These are phyloP conservation scores for Tachina fera DNA, from an alignment of 2,888 invertebrate genomes.

Conservation along the genomic window DNA sequence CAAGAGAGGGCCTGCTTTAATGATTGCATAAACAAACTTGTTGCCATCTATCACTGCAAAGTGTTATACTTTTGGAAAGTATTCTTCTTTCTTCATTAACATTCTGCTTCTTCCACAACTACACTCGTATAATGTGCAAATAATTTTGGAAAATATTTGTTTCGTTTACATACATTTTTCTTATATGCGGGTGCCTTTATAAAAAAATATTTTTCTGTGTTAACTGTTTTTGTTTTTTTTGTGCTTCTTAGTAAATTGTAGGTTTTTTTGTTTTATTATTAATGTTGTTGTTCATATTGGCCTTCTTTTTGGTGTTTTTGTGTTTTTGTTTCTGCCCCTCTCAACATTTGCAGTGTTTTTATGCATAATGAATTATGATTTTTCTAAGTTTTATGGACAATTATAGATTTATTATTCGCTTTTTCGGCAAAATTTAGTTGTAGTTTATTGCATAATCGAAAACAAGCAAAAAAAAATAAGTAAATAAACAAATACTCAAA, in stretches of 20 bases:
- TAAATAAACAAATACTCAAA: slow-evolving; percentile 27
- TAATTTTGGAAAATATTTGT: not conserved
- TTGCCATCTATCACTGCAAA: not conserved
- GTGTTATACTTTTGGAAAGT: not conserved
- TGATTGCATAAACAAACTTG: no score
- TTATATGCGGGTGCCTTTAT: slow-evolving; percentile 50
- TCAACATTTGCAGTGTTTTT: not conserved
- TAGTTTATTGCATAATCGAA: slow-evolving; percentile 55
- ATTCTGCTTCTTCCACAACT: not conserved
- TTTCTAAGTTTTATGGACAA: slow-evolving; percentile 68
- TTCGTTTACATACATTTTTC: slow-evolving; percentile 1
- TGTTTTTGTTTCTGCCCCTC: not conserved
- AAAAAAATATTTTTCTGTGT: slow-evolving; percentile 13
- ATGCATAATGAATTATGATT: slow-evolving; percentile 70
- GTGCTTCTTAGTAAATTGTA: slow-evolving; percentile 5
- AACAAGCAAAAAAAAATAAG: slow-evolving; percentile 11
- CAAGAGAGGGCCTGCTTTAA: no score
- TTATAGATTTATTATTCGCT: slow-evolving; percentile 70
- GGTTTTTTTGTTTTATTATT: slow-evolving; percentile 51
- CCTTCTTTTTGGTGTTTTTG: slow-evolving; percentile 51
- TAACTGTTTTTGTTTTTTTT: slow-evolving; percentile 4
- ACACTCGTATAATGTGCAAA: not conserved
- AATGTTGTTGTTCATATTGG: slow-evolving; percentile 59
- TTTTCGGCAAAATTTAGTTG: slow-evolving; percentile 68
- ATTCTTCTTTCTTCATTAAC: not conserved